These are phyloP conservation scores for Tinamus major DNA, from an alignment of 2,797 vertebrate species.

Conservation along the genomic window DNA sequence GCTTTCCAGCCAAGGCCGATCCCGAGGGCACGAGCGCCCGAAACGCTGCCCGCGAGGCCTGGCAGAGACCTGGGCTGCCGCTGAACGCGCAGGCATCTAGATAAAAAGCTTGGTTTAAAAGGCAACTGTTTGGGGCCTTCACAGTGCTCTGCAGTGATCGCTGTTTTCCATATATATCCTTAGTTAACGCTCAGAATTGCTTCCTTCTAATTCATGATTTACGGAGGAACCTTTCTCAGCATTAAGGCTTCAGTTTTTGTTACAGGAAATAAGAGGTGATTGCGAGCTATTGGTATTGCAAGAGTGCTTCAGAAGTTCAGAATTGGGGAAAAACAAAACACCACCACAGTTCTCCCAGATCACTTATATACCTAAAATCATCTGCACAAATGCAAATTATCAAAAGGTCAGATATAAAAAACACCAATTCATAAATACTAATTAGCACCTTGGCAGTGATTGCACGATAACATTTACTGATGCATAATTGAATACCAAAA, in stretches of 20 bases:
- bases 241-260: background rate
- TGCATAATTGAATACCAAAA: conserved; percentile 75
- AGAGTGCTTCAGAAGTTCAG: conserved; percentile 32
- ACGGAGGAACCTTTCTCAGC: background rate
- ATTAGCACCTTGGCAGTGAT: conserved; percentile 76
- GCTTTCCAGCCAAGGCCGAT: background rate
- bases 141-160: background rate
- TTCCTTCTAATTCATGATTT: conserved; percentile 42
- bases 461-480: conserved; percentile 76
- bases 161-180: background rate
- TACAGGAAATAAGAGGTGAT: background rate
- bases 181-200: background rate
- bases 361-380: conserved; percentile 30
- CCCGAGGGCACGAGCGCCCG: background rate
- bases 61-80: background rate
- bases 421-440: conserved; percentile 77
- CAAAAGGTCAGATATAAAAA: conserved; percentile 77
- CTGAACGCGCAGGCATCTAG: background rate
- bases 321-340: background rate
- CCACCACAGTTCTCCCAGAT: background rate
- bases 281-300: background rate
- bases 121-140: background rate
- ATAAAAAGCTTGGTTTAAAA: background rate
- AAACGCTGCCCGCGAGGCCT: background rate
- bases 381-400: conserved; percentile 71